Evolutionary conservation across 2,797 vertebrate genomes (phyloP), one percentile per base, ranked within the genome.

Genomic region (Gallinago nigripennis): DNA sequence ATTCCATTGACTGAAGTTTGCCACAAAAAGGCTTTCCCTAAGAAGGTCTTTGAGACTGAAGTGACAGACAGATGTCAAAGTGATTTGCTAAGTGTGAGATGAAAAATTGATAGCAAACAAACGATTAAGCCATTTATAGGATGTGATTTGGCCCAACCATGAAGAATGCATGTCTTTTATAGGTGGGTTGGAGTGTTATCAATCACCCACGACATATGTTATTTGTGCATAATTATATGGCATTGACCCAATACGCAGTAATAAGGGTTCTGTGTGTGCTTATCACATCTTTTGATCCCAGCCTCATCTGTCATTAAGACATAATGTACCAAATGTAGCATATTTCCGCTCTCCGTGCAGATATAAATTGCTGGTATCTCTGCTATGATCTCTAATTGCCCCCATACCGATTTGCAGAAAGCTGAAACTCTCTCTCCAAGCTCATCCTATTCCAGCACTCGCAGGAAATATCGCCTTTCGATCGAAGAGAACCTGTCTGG

Each of bases 1-100:
- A 73, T 71, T 80, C 43, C 45, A 24, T 33, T 92, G 71, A 85
- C 70, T 82, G 76, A 71, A 87, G 53, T 71, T 94, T 25, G 15
- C 18, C 41, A 56, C 53, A 77, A 68, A 85, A 89, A 88, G 31
- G 12, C 56, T 94, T 87, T 70, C 33, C 61, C 43, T 70, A 30
- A 81, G 46, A 54, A 27, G 8, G 31, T 79, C 75, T 95, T 79
- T 64, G 51, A 93, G 57, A 37, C 41, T 91, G 79, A 90, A 90
- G 85, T 94, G 92, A 82, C 48, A 58, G 86, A 45, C 77, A 92
- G 70, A 28, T 84, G 86, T 88, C 95, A 92, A 66, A 76, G 56
- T 63, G 94, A 66, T 85, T 82, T 58, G 37, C 31, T 17, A 77
- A 64, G 68, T 37, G 68, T 28, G 61, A 89, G 60, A 89, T 81